Conservation (phyloP, 2,888 invertebrate species). For the Drosophila barbarae region DNA sequence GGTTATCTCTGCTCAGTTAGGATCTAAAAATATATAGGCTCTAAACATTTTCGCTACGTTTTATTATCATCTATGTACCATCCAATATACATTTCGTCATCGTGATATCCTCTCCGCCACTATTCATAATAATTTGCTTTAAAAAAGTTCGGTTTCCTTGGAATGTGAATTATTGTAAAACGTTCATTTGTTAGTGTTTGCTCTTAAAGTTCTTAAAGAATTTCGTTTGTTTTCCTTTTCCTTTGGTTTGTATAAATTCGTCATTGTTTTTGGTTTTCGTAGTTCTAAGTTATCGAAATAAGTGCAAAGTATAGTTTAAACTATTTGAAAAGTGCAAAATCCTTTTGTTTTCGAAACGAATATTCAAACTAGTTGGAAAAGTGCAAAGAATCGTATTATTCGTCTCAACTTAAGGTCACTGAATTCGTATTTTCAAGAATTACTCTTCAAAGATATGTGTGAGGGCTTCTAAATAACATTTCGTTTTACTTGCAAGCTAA, state of each 20-base stretch:
- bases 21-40: constrained; percentile 63
- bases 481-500: constrained; percentile 32
- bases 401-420: constrained; percentile 28
- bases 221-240: constrained; percentile 5
- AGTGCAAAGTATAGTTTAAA: constrained; percentile 59
- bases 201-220: constrained; percentile 30
- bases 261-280: constrained; percentile 26
- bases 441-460: constrained; percentile 52
- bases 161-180: constrained; percentile 38
- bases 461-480: constrained; percentile 33
- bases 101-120: constrained; percentile 28
- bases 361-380: constrained; percentile 18
- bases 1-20: constrained; percentile 50
- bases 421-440: constrained; percentile 32
- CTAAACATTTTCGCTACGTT: constrained; percentile 53
- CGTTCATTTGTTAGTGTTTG: constrained; percentile 27
- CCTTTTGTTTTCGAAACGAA: constrained; percentile 40
- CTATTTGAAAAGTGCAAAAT: constrained; percentile 49
- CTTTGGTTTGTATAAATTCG: constrained; percentile 36
- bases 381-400: constrained; percentile 18
- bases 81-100: constrained; percentile 8
- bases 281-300: constrained; percentile 56
- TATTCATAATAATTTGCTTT: constrained; percentile 49
- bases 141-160: constrained; percentile 42
- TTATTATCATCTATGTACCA: constrained; percentile 19